Base-by-base conservation (phyloP, 1,140 invertebrate genomes). In the Drosophila athabasca region DNA sequence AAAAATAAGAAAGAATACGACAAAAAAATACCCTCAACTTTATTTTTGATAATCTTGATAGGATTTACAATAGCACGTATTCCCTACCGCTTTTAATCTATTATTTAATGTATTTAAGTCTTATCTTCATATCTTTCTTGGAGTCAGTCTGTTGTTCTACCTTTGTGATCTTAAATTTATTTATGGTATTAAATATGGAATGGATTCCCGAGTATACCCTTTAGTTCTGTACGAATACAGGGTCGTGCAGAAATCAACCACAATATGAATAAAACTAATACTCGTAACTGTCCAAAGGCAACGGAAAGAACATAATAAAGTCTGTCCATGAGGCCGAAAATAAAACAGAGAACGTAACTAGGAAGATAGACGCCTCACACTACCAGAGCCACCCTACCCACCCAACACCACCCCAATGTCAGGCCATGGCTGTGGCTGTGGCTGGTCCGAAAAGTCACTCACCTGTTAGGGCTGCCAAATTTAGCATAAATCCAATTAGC, bases 391-490 rank as follows among this genome's bases (percentile, higher is more conserved):
- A 39, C 52, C 9, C 17, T 26, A 49, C 49, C 50, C 62, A 64
- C 41, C 46, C 45, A 45, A 64, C 62, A 51, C 24, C n/a, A 66
- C 41, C 13, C 13, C 43, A 26, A 45, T 17, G 24, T 48, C 26
- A 46, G 57, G 15, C 44, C 57, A 57, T 45, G 39, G 24, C 24
- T 26, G 24, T 19, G 22, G 24, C 41, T 41, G 44, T 53, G 9
- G 31, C 52, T 22, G 39, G 46, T 54, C 15, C 15, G 4, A 39
- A 39, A 6, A 48, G 17, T 64, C 62, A 78, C 82, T 85, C 74
- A 85, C 82, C 82, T 85, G 82, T 82, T 87, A 85, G 68, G 55
- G 65, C 74, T 74, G 82, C 82, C 78, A 87, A 85, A 87, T 78
- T 87, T 69, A 85, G 52, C 55, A 87, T 60, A 71, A 85, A 85